Conservation (phyloP, 37 sponge, comb jelly and placozoan genomes). For the Cliona cf. orientalis region DNA sequence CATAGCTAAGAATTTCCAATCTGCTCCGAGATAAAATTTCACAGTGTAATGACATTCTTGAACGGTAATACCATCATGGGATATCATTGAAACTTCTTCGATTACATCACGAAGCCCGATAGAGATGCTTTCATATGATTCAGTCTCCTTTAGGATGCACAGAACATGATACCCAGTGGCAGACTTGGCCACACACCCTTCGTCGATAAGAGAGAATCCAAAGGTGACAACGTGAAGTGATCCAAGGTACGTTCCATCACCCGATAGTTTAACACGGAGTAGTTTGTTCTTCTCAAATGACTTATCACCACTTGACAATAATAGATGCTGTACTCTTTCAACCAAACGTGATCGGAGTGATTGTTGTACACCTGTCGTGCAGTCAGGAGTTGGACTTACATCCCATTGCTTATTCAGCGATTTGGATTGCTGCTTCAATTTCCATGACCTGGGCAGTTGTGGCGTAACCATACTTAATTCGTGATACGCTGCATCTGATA, state of each 20-base stretch:
- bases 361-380: not conserved
- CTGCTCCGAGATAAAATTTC: not conserved
- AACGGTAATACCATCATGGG: not conserved
- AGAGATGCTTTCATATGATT: not conserved
- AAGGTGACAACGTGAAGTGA: not conserved
- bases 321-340: not conserved
- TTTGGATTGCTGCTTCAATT: not conserved
- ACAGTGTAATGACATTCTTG: not conserved
- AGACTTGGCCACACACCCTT: not conserved
- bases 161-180: slow-evolving; percentile 1
- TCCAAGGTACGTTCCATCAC: slow-evolving; percentile 13
- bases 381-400: slow-evolving; percentile 1
- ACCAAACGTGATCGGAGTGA: not conserved
- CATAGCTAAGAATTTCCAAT: slow-evolving; percentile 27
- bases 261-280: slow-evolving; percentile 5
- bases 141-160: not conserved
- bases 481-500: not conserved
- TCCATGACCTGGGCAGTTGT: not conserved
- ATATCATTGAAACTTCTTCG: not conserved
- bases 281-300: not conserved
- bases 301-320: not conserved
- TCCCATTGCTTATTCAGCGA: not conserved
- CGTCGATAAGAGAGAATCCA: not conserved
- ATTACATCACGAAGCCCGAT: not conserved
- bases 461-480: not conserved